Conservation (phyloP, 2,797 vertebrate genomes). For the Lophius americanus region DNA sequence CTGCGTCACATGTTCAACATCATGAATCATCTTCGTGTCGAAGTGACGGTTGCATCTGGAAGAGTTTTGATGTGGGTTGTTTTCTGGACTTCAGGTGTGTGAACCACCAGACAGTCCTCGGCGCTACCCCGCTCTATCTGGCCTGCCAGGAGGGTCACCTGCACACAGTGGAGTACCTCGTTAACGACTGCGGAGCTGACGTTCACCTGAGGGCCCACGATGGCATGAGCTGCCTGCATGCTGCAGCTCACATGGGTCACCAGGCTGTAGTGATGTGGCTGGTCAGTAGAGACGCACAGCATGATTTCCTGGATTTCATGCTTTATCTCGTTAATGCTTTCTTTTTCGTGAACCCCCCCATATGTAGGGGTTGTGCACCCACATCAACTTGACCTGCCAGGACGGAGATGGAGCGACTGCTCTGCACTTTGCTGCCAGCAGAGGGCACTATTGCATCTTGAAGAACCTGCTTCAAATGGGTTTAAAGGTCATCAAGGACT, state of each 20-base stretch:
- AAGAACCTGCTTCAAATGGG: constrained; percentile 83
- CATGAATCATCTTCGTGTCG: background rate
- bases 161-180: constrained; percentile 82
- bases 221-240: constrained; percentile 87
- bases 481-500: constrained; percentile 81
- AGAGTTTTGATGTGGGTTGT: background rate
- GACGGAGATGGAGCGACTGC: constrained; percentile 86
- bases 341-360: constrained; percentile 1
- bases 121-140: constrained; percentile 86
- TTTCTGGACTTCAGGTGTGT: constrained; percentile 70
- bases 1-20: background rate
- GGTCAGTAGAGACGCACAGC: constrained; percentile 73
- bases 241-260: constrained; percentile 86
- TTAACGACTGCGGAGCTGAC: constrained; percentile 80
- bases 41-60: background rate
- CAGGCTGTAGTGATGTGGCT: constrained; percentile 85
- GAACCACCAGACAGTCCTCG: constrained; percentile 79
- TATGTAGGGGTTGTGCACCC: constrained; percentile 79
- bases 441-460: constrained; percentile 84
- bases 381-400: constrained; percentile 74
- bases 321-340: background rate
- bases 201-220: constrained; percentile 84
- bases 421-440: constrained; percentile 89
- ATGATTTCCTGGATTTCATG: background rate
- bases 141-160: constrained; percentile 90